Conservation (phyloP, 1,140 invertebrate genomes). For the Drosophila pruinosa region DNA sequence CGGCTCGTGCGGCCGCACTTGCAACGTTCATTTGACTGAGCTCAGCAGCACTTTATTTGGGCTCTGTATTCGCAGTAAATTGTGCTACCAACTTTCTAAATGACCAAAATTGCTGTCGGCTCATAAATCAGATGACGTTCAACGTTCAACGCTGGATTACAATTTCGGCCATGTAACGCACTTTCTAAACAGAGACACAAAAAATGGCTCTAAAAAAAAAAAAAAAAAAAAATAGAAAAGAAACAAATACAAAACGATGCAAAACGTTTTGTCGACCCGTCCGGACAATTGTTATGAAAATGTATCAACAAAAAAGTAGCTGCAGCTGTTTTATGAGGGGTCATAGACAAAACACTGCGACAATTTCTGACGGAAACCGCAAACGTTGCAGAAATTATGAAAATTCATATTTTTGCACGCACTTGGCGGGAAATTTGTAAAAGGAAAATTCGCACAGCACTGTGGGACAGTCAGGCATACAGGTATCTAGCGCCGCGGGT, state of each 20-base stretch:
- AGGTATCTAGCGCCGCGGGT: conserved; percentile 37
- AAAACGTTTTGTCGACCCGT: conserved; percentile 25
- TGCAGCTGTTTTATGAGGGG: conserved; percentile 67
- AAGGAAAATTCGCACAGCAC: conserved; percentile 8
- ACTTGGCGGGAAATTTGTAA: conserved; percentile 54
- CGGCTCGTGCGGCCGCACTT: background rate
- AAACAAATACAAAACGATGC: conserved; percentile 32
- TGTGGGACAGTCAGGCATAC: background rate
- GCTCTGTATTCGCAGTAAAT: conserved; percentile 12
- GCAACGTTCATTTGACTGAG: background rate
- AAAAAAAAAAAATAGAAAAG: conserved; percentile 11
- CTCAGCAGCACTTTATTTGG: background rate
- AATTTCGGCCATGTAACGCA: conserved; percentile 63
- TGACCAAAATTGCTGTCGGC: conserved; percentile 20
- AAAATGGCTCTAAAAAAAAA: conserved; percentile 10
- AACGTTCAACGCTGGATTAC: conserved; percentile 33
- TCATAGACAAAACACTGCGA: conserved; percentile 19
- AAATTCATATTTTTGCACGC: conserved; percentile 76
- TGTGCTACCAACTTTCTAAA: conserved; percentile 48
- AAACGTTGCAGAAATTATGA: conserved; percentile 78
- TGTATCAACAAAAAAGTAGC: conserved; percentile 27
- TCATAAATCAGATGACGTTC: conserved; percentile 57
- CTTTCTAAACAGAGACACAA: conserved; percentile 65
- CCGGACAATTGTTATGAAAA: conserved; percentile 43
- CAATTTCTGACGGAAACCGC: conserved; percentile 57